Conservation (phyloP, 2,888 invertebrate genomes). For the Stramonita haemastoma region DNA sequence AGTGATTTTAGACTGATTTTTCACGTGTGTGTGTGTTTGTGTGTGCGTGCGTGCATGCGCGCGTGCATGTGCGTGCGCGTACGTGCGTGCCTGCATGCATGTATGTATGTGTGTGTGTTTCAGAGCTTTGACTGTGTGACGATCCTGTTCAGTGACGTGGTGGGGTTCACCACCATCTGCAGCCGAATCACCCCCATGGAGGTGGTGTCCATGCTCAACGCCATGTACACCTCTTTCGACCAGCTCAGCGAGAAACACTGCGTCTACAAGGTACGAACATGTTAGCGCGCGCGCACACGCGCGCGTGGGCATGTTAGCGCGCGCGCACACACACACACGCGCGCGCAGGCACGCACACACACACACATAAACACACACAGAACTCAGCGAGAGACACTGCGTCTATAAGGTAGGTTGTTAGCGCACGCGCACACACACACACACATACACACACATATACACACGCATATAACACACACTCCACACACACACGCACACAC, state of each 20-base stretch:
- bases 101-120: neutral
- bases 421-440: too few relatives aligned
- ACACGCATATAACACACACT: too few relatives aligned
- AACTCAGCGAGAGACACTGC: too few relatives aligned
- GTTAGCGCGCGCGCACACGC: neutral
- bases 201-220: constrained; percentile 97
- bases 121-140: constrained; percentile 98
- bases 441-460: too few relatives aligned
- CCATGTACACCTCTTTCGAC: constrained; percentile 96
- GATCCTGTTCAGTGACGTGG: constrained; percentile 97
- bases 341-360: neutral
- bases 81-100: neutral
- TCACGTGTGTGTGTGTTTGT: too few relatives aligned
- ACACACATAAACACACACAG: constrained; percentile 5
- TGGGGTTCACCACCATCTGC: constrained; percentile 98
- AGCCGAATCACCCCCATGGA: constrained; percentile 97
- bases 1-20: too few relatives aligned
- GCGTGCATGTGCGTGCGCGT: neutral
- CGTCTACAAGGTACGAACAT: constrained; percentile 90
- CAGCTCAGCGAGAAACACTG: constrained; percentile 93
- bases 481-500: too few relatives aligned
- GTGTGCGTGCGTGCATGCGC: too few relatives aligned
- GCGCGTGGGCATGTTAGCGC: neutral
- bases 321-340: neutral
- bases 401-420: too few relatives aligned